These are phyloP conservation scores for Drosophila chauvacae DNA, from an alignment of 1,140 invertebrate genomes.

Conservation along the genomic window DNA sequence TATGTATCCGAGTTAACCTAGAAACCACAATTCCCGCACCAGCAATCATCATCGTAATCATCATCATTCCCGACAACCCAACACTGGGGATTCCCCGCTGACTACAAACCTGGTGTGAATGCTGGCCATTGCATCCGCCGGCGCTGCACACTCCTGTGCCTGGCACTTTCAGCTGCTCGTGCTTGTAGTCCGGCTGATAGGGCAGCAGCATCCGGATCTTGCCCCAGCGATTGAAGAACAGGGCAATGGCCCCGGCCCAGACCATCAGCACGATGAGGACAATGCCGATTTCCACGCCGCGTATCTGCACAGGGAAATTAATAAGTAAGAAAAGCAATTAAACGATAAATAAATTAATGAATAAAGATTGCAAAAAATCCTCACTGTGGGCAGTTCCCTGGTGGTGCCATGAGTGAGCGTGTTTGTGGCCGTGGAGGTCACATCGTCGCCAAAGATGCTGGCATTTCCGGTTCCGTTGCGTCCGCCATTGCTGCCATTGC, in stretches of 20 bases:
- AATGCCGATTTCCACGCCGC: slow-evolving; percentile 94
- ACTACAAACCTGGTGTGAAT: slow-evolving; percentile 84
- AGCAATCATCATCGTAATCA: slow-evolving; percentile 17
- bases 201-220: slow-evolving; percentile 96
- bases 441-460: slow-evolving; percentile 74
- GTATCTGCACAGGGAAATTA: slow-evolving; percentile 86
- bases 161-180: slow-evolving; percentile 92
- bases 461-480: slow-evolving; percentile 84
- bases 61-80: slow-evolving; percentile 3
- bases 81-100: neutral
- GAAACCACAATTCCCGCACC: slow-evolving; percentile 16
- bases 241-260: slow-evolving; percentile 94
- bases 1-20: slow-evolving; percentile 20
- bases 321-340: neutral
- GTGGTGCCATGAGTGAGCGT: slow-evolving; percentile 85
- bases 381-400: slow-evolving; percentile 81
- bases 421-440: slow-evolving; percentile 79
- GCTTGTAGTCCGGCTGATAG: slow-evolving; percentile 95
- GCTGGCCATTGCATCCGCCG: slow-evolving; percentile 86
- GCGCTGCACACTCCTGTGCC: slow-evolving; percentile 90
- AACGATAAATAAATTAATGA: neutral
- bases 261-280: slow-evolving; percentile 93
- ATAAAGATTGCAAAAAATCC: neutral
- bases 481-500: slow-evolving; percentile 84
- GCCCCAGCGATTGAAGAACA: slow-evolving; percentile 96